Evolutionary conservation across 2,888 invertebrate species (phyloP), one percentile per base, ranked within the genome.

Genomic region (Philereme vetulata): DNA sequence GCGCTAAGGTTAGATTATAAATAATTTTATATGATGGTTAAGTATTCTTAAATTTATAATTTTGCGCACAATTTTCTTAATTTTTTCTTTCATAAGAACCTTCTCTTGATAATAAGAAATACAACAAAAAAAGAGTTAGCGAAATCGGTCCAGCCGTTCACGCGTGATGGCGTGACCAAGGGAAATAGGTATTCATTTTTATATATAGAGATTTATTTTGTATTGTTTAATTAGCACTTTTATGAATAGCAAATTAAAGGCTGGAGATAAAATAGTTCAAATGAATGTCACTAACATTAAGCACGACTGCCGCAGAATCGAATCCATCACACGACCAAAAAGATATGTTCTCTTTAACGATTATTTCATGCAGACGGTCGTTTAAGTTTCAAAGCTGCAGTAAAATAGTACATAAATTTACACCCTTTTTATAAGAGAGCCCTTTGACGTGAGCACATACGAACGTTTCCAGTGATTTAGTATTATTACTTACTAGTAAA

Each of bases 401-500:
- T 76, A 68, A 77, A 72, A 68, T 70, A 71, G 72, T 80, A 82
- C 75, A 82, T 85, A 83, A 74, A 79, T 84, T 82, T 76, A 84
- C 84, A 84, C 87, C 89, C 88, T 82, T 86, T 82, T 82, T 76
- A 80, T 77, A 76, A 71, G 59, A 50, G 67, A 74, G 76, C 78
- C 76, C 76, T 78, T 77, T 78, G 76, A 82, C 77, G 71, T 72
- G 78, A 75, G 63, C 80, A 84, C 75, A 87, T 86, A 88, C 81
- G 80, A 77, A 81, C 80, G 80, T 77, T 81, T 77, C 78, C 78
- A 72, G 84, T 90, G 90, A 90, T 90, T 91, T 90, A 92, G 81
- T 90, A 91, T 92, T 91, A 90, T 91, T 90, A 90, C 86, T 91
- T 90, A 90, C 86, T 80, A 85, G 88, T 90, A 89, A 88, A 90